A percentile compares a stretch with the other conserved stretches of the same genome.
These are phyloP conservation scores for Microdon myrmicae DNA, from an alignment of 2,888 invertebrate genomes.

Conservation along the genomic window DNA sequence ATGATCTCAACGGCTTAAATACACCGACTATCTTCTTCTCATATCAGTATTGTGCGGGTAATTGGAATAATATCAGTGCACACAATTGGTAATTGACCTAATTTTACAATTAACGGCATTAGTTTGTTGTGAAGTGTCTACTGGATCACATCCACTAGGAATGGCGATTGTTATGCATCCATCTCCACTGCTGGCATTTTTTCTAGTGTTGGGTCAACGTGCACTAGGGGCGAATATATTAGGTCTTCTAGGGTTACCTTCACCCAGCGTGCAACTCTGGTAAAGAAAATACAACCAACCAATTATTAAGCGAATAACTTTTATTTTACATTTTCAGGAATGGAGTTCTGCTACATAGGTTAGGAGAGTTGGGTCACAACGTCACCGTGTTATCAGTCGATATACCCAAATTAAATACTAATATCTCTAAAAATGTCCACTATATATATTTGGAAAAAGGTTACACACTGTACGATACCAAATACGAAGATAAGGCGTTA, in stretches of 20 bases:
- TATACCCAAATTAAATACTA: slow-evolving; percentile 39
- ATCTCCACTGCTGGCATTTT: too few species aligned
- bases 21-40: too few species aligned
- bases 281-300: slow-evolving; percentile 5
- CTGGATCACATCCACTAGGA: too few species aligned
- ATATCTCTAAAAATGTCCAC: slow-evolving; percentile 53
- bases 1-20: too few species aligned
- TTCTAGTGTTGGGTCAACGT: too few species aligned
- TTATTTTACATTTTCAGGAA: slow-evolving; percentile 41
- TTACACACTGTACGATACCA: slow-evolving; percentile 43
- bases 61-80: too few species aligned
- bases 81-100: too few species aligned
- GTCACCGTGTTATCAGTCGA: slow-evolving; percentile 56
- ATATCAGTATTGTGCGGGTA: too few species aligned
- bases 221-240: slow-evolving; percentile 52
- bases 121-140: too few species aligned
- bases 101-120: too few species aligned
- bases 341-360: slow-evolving; percentile 53
- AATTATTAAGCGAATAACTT: not conserved
- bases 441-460: slow-evolving; percentile 58
- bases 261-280: slow-evolving; percentile 57
- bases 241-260: slow-evolving; percentile 54
- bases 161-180: too few species aligned
- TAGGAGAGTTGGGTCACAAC: slow-evolving; percentile 55
- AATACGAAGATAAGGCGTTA: not conserved